Evolutionary conservation across 2,797 vertebrate species (phyloP).

Genomic region (Danionella dracula): DNA sequence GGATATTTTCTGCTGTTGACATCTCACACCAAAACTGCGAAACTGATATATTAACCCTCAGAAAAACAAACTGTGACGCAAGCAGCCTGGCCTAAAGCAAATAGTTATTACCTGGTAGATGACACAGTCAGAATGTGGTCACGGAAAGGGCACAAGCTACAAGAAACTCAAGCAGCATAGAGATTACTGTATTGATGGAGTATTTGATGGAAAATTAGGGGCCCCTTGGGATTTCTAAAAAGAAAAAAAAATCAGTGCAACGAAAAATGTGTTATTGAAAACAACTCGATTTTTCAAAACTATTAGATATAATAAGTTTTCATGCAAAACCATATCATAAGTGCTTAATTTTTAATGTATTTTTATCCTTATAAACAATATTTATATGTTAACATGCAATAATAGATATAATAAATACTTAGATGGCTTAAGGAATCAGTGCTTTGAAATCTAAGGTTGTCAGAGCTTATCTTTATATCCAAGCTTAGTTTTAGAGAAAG

Average conservation of each 20-base stretch:
- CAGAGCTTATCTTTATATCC: neutral
- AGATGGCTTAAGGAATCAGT: too few species aligned
- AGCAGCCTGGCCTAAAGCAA: conserved; percentile 25
- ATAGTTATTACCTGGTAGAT: conserved; percentile 24
- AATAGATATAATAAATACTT: too few species aligned
- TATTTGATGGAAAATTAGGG: neutral
- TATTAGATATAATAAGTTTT: too few species aligned
- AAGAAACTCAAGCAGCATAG: neutral
- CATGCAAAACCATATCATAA: too few species aligned
- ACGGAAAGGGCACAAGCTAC: conserved; percentile 19
- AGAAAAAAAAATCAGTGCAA: neutral
- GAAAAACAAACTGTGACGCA: conserved; percentile 20
- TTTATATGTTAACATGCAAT: too few species aligned
- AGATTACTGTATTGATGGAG: conserved; percentile 10
- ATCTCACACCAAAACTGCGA: neutral
- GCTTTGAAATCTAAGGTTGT: too few species aligned
- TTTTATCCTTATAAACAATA: too few species aligned
- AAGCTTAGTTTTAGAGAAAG: too few species aligned
- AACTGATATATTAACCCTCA: conserved; percentile 18
- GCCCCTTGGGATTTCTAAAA: neutral
- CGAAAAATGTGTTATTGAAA: too few species aligned
- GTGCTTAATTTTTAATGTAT: too few species aligned
- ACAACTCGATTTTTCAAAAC: too few species aligned
- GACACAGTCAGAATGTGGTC: conserved; percentile 10
- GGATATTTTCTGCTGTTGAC: neutral